These are phyloP conservation scores for Barypeithes pellucidus DNA, from an alignment of 2,888 invertebrate species.

Conservation along the genomic window DNA sequence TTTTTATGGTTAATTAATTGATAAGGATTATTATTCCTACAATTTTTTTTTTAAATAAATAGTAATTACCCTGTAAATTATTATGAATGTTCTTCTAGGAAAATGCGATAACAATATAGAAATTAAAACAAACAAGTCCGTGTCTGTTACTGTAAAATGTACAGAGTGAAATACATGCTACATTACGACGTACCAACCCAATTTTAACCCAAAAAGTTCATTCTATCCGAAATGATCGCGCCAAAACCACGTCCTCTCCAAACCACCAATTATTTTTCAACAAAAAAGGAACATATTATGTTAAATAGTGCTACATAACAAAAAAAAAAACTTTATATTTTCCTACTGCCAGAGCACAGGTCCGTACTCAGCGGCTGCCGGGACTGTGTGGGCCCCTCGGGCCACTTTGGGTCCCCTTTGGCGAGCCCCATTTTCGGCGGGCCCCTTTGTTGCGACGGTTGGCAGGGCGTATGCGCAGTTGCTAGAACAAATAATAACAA, in stretches of 20 bases:
- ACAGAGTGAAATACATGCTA: too few relatives aligned
- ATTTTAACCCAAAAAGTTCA: neutral
- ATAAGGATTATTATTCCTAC: too few relatives aligned
- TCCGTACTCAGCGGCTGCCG: conserved; percentile 45
- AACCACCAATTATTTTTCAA: conserved; percentile 18
- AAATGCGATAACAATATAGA: too few relatives aligned
- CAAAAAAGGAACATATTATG: neutral
- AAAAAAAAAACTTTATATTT: conserved; percentile 34
- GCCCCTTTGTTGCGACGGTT: conserved; percentile 15
- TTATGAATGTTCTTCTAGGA: too few relatives aligned
- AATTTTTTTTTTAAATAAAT: neutral
- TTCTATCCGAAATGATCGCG: neutral
- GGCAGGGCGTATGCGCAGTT: conserved; percentile 49
- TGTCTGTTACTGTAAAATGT: too few relatives aligned
- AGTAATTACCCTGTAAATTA: too few relatives aligned
- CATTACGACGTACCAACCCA: too few relatives aligned
- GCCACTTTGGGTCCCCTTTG: conserved; percentile 29
- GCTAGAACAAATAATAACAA: conserved; percentile 69
- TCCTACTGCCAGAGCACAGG: conserved; percentile 51
- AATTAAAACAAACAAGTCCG: too few relatives aligned
- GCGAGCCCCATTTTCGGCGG: conserved; percentile 34
- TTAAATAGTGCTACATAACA: conserved; percentile 27
- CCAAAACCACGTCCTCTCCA: neutral
- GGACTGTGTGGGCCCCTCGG: conserved; percentile 4
- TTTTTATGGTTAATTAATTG: too few relatives aligned